Base-by-base conservation (phyloP, 2,888 invertebrate genomes). In the Therioaphis trifolii region DNA sequence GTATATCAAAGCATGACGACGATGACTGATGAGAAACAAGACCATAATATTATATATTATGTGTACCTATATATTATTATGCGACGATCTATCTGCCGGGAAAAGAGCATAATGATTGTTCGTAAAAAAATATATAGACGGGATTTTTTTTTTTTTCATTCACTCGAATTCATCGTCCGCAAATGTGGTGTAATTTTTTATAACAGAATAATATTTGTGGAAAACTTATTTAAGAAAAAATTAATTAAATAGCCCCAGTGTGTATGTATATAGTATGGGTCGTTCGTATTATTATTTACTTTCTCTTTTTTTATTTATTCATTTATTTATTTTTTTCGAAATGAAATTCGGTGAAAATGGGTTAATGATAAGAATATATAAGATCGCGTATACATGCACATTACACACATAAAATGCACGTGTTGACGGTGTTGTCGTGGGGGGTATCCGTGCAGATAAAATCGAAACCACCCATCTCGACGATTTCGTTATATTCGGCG, bases 321-420 rank as follows among this genome's bases (percentile, higher is more conserved):
- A 35, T 35, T 35, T 35, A 5, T 35, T 35, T 35, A 7, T 5
- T 35, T 49, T 66, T 77, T 77, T 66, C 12, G 12, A 75, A 61
- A 27, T 29, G 9, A 14, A 0, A 66, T 49, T 75, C 27, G 46
- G 21, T 35, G 66, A 77, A 66, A 66, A 77, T 21, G 49, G 21
- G 75, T 76, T 76, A 27, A 76, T 9, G 43, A 61, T 76, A 66
- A 29, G 35, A 66, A 29, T 69, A 69, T 7, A 69, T 27, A n/a
- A n/a, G n/a, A n/a, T n/a, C n/a, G 9, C n/a, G n/a, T 55, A 55
- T 11, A 55, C 55, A 5, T 2, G n/a, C 55, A 21, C 55, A 5
- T 7, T 18, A 18, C 43, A 52, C 55, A 55, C 35, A 7, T 7
- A 7, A 5, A 35, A 5, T 35, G 35, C 35, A 7, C 35, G 7